These are phyloP conservation scores for Cephonodes hylas DNA, from an alignment of 2,888 invertebrate genomes.

Conservation along the genomic window DNA sequence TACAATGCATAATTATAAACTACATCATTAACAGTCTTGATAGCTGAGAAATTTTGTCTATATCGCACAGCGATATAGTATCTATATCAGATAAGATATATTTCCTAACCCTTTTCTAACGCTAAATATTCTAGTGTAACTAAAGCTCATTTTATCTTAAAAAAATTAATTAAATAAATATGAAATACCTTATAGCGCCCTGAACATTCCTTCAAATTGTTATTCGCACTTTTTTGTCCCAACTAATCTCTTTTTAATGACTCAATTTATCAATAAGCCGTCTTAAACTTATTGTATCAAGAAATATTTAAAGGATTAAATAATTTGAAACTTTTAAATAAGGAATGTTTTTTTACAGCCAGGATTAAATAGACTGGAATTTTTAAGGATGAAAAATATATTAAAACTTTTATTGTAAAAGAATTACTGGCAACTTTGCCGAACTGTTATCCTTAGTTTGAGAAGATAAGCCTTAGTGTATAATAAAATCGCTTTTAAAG, in stretches of 20 bases:
- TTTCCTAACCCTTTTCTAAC: too few species aligned
- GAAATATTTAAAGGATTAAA: background rate
- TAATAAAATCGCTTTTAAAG: background rate
- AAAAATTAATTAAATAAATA: too few species aligned
- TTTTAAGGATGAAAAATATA: constrained; percentile 1
- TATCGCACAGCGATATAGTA: too few species aligned
- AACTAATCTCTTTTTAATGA: background rate
- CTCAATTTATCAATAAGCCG: background rate
- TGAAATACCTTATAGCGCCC: too few species aligned
- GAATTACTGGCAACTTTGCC: background rate
- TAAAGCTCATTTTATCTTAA: too few species aligned
- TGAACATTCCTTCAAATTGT: too few species aligned
- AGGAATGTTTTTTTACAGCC: background rate
- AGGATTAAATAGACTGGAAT: background rate
- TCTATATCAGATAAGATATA: too few species aligned
- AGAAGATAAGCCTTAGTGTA: background rate
- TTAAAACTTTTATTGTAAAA: background rate
- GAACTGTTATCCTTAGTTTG: background rate
- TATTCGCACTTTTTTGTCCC: background rate
- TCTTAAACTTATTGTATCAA: background rate
- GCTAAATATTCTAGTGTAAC: too few species aligned
- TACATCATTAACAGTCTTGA: too few species aligned
- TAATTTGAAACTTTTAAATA: background rate
- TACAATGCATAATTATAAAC: too few species aligned
- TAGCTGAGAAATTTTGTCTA: too few species aligned